Evolutionary conservation across 2,888 invertebrate species (phyloP), one percentile per base, ranked within the genome.

Genomic region (Clistopyga incitator): DNA sequence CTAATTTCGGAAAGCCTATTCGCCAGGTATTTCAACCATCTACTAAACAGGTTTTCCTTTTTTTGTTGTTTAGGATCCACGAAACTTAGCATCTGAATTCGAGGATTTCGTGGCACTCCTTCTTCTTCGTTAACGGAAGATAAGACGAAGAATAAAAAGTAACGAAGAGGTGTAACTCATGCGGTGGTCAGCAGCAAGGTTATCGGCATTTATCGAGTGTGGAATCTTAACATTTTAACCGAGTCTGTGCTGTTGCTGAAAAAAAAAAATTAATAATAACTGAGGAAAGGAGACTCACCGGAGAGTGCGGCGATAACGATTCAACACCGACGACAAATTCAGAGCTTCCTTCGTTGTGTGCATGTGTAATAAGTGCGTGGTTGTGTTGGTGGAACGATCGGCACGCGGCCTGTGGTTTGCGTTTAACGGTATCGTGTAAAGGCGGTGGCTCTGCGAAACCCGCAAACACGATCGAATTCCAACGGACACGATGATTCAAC

Each of bases 341-440:
- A n/a, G 18, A 18, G 34, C 61, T 70, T 67, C 25, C 29, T 23
- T n/a, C 15, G 20, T 15, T 25, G 45, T 47, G 56, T 50, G 79
- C 38, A 11, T 10, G 67, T 75, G 70, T 56, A 10, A 38, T 38
- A 38, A 38, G 70, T 65, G 34, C 52, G 34, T 77, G 64, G 38
- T 42, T 38, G 38, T 61, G 25, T 70, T 71, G 52, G 42, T 20
- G 84, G 78, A 81, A 81, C 84, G 81, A 84, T 84, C 78, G 82
- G 82, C 84, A 82, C 82, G 78, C 82, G 82, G 82, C 71, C 70
- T 82, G 84, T 80, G 85, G 84, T 85, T 85, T 85, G 82, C 82
- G 85, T 85, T 84, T 85, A 85, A 85, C 85, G 85, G 85, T 84
- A 85, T 59, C 79, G 54, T 75, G 82, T 80, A 82, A 85, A 81